Evolutionary conservation across 2,113 vertebrate genomes (phyloP).

Genomic region (Acinonyx jubatus): DNA sequence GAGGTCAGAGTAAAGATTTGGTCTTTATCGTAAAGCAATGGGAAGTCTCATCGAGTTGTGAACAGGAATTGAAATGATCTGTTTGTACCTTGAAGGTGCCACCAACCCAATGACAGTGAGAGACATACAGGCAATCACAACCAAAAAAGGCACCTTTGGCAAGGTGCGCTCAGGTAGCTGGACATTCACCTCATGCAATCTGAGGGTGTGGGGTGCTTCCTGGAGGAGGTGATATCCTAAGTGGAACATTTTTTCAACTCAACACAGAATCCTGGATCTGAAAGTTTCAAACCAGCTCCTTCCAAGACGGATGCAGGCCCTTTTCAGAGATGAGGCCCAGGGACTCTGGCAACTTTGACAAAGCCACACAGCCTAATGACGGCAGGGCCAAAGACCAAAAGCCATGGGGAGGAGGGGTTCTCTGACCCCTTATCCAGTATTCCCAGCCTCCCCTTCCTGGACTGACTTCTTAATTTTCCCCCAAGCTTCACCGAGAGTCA

Average conservation of each 20-base stretch:
- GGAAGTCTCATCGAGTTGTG: background rate
- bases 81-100: background rate
- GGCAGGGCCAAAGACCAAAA: background rate
- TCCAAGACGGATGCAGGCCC: background rate
- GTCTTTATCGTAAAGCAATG: background rate
- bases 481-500: background rate
- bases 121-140: background rate
- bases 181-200: background rate
- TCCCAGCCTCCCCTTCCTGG: background rate
- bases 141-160: background rate
- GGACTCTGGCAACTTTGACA: background rate
- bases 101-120: background rate
- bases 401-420: background rate
- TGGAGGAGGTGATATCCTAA: background rate
- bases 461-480: background rate
- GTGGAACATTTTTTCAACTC: background rate
- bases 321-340: background rate
- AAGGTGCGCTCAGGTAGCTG: too few relatives aligned
- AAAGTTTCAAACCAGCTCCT: background rate
- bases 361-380: background rate
- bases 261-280: background rate
- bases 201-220: background rate
- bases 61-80: background rate
- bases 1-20: background rate
- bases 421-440: background rate